A percentile compares a stretch with the other conserved stretches of the same genome.
These are phyloP conservation scores for Nycteola revayana DNA, from an alignment of 2,888 invertebrate species.

Conservation along the genomic window DNA sequence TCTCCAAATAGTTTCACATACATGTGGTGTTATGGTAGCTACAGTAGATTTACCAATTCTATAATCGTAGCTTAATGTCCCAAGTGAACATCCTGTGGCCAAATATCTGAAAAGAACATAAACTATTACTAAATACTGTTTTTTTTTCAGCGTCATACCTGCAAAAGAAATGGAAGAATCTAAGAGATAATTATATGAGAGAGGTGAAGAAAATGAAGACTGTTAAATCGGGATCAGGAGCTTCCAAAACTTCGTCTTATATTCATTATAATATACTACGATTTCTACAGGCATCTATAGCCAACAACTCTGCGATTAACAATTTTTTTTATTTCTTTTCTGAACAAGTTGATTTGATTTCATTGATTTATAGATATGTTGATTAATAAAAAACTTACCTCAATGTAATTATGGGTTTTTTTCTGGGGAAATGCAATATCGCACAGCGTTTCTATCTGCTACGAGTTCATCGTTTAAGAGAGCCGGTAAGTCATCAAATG, in stretches of 20 bases:
- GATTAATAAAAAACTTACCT: conserved; percentile 15
- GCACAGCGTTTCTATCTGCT: conserved; percentile 16
- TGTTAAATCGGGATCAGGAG: conserved; percentile 25
- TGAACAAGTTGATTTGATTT: conserved; percentile 15
- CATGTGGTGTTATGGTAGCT: conserved; percentile 23
- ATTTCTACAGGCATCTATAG: conserved; percentile 17
- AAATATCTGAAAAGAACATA: conserved; percentile 20
- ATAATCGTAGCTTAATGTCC: conserved; percentile 25
- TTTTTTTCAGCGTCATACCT: conserved; percentile 20
- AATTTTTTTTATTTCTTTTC: conserved; percentile 18
- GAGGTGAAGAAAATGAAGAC: conserved; percentile 22
- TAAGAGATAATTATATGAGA: conserved; percentile 25
- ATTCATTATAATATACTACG: conserved; percentile 24
- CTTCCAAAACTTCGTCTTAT: conserved; percentile 23
- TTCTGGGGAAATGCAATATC: conserved; percentile 11
- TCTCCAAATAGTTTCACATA: conserved; percentile 28
- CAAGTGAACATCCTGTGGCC: conserved; percentile 27
- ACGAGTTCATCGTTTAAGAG: conserved; percentile 17
- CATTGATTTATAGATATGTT: conserved; percentile 21
- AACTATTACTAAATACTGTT: conserved; percentile 20
- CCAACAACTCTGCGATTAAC: conserved; percentile 24
- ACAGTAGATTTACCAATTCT: conserved; percentile 27
- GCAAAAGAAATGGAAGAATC: conserved; percentile 28
- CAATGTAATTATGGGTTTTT: conserved; percentile 15
- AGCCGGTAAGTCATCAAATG: conserved; percentile 21